Evolutionary conservation across 2,888 invertebrate genomes (phyloP), one percentile per base, ranked within the genome.

Genomic region (Aromia moschata): DNA sequence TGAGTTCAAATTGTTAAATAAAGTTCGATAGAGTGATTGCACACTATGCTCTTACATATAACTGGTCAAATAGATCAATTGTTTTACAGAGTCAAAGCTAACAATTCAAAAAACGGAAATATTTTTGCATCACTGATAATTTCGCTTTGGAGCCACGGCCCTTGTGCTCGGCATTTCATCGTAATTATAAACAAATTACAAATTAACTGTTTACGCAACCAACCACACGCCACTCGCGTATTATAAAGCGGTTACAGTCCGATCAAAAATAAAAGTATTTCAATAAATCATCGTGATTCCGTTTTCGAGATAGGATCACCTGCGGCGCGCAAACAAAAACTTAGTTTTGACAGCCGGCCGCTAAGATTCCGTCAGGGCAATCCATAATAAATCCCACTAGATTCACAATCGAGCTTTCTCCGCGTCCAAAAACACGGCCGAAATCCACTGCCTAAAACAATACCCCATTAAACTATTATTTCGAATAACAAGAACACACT

Each of bases 241-340:
- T 18, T 36, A 18, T 20, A 36, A 36, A 47, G 11, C 12, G 33
- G 47, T 47, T 47, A 47, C 33, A 15, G 11, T 45, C 12, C 18
- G 12, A 37, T 47, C 56, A 44, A 56, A 52, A 55, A 47, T 30
- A 57, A 60, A 56, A 57, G 54, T 56, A 64, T 60, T 45, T 57
- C 62, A 62, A 62, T 65, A 62, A 65, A 47, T 51, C 56, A 65
- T 66, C 66, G 57, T 64, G 62, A 65, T 67, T 63, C 61, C 63
- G 56, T 67, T 57, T 62, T 61, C 31, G 40, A 63, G 61, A 64
- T 61, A 53, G 56, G 63, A 62, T 65, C 62, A 65, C 65, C 67
- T 65, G 65, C 58, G 57, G 65, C 49, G 65, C 61, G 57, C 56
- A 58, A 62, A 66, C 62, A 56, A 62, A 61, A 61, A 64, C 18